Percentiles rank a stretch among this genome's conserved stretches.
Evolutionary conservation across 2,888 invertebrate species (phyloP).

Genomic region (Neoitamus cyanurus): DNA sequence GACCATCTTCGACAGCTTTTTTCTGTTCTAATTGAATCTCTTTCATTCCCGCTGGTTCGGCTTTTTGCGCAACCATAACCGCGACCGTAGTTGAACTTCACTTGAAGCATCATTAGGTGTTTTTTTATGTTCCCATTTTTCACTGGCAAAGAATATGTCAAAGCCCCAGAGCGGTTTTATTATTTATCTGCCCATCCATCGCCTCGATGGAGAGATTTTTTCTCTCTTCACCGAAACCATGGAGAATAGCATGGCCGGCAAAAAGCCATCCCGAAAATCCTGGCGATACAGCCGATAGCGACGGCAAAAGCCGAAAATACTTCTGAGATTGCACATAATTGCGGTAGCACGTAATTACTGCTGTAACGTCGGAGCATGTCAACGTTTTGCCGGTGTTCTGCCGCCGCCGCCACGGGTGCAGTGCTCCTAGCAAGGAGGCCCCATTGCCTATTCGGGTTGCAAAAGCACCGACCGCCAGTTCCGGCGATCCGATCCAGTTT

Average conservation of each 20-base stretch:
- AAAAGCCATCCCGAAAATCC: neutral
- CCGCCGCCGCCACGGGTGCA: neutral
- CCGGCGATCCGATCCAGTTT: constrained; percentile 10
- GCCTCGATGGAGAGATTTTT: neutral
- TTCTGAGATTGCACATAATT: constrained; percentile 22
- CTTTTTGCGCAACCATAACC: neutral
- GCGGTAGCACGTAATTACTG: neutral
- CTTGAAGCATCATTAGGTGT: neutral
- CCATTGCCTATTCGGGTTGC: neutral
- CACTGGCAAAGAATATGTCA: neutral
- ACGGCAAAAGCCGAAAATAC: neutral
- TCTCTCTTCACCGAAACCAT: neutral
- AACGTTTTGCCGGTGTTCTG: neutral
- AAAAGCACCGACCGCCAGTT: neutral
- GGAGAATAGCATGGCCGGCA: neutral
- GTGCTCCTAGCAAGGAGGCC: neutral
- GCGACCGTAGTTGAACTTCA: neutral
- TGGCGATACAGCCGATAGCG: neutral
- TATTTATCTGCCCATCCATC: neutral
- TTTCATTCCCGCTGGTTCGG: neutral
- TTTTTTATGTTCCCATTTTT: neutral
- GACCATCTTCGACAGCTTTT: neutral
- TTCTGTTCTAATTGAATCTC: neutral
- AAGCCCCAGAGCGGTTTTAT: neutral
- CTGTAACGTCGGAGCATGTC: constrained; percentile 8